Base-by-base conservation (phyloP, 2,113 vertebrate species). In the Nesogale talazaci region DNA sequence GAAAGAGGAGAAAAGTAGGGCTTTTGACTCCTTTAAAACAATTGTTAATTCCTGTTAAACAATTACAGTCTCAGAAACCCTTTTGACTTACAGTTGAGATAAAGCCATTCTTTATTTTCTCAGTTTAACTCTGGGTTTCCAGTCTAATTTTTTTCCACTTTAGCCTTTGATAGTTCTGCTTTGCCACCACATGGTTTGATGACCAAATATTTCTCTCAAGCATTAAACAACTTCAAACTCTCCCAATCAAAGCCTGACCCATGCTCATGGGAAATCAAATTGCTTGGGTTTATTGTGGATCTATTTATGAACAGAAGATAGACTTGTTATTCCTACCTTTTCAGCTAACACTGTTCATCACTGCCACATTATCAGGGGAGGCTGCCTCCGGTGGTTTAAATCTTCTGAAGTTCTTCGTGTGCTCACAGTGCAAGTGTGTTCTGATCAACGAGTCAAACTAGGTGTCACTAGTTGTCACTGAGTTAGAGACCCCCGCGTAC, bases 171-270 rank as follows among this genome's bases (percentile, higher is more conserved):
- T 8, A 46, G 5, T 36, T 46, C 42, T 34, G 42, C 2, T 84
- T 89, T 90, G 38, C 34, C 7, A 57, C 63, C 46, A 86, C 20
- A 40, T 23, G 65, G 22, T 8, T 70, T 46, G 20, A 31, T 46
- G 31, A 80, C 9, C 23, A 16, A 61, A 14, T 31, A 16, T 23
- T 25, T n/a, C 27, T 67, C 27, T 79, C 11, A 57, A 67, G 46
- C 14, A 72, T 65, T 61, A 89, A n/a, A 83, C 38, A 63, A 78
- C 27, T 93, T 91, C 70, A 86, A 36, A 83, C 14, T 86, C 23
- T 63, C 19, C 31, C 79, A 84, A 77, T 63, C 10, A 23, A 63
- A 6, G 12, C 27, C 20, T 57, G 57, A 63, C 46, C 23, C 10
- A 17, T 31, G 29, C 11, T n/a, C 40, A 3, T 57, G 57, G 29